A percentile compares a stretch with the other conserved stretches of the same genome.
phyloP scores from a whole-genome alignment of 2,888 invertebrate species.

The Lepidochitona cinerea region DNA sequence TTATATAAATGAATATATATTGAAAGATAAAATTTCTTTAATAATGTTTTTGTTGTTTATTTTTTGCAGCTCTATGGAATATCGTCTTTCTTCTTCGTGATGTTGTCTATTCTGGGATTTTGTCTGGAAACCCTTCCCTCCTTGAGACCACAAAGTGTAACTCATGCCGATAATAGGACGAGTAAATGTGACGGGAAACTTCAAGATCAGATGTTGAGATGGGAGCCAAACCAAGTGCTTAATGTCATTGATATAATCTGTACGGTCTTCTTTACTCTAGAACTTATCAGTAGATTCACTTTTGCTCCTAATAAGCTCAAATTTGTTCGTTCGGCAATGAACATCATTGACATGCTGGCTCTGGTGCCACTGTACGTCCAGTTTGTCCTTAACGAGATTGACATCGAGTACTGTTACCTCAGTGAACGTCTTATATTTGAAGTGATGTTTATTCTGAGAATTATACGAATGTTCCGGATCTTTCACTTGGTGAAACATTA shows the following conservation, averaged over 20 bases:
- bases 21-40: no score
- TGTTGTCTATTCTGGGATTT: constrained; percentile 66
- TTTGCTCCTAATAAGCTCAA: constrained; percentile 60
- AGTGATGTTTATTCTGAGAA: constrained; percentile 71
- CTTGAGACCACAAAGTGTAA: constrained; percentile 31
- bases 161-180: constrained; percentile 19
- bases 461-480: constrained; percentile 72
- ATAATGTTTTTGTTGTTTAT: not conserved
- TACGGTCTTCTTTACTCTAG: constrained; percentile 67
- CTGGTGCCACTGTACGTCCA: constrained; percentile 68
- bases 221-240: constrained; percentile 48
- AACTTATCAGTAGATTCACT: constrained; percentile 60
- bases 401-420: constrained; percentile 58
- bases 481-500: constrained; percentile 73
- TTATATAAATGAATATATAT: no score
- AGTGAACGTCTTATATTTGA: constrained; percentile 66
- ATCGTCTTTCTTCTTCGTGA: constrained; percentile 65
- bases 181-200: constrained; percentile 20
- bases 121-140: constrained; percentile 65
- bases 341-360: constrained; percentile 66
- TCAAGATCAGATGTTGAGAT: constrained; percentile 33
- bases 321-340: constrained; percentile 63
- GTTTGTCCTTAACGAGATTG: constrained; percentile 58
- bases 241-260: constrained; percentile 64
- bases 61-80: constrained; percentile 63